Base-by-base conservation (phyloP, 2,797 vertebrate genomes). In the Lagocephalus sceleratus region DNA sequence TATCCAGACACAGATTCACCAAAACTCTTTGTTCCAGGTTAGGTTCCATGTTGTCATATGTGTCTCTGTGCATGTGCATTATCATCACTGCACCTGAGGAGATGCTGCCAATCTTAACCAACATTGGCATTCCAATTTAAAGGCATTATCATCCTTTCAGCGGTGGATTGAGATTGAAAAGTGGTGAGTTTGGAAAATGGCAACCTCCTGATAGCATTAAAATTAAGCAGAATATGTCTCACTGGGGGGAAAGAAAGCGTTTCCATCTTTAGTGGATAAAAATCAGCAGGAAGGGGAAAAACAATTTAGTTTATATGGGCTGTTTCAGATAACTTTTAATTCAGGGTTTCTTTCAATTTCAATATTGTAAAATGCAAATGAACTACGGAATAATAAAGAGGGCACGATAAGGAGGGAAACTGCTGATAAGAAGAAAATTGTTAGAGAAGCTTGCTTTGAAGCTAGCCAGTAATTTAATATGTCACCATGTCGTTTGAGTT, bases 371-470 rank as follows among this genome's bases (percentile, higher is more conserved):
- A 71, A 79, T 69, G 65, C 63, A 73, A 75, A 81, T 71, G 55
- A 71, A 51, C 39, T 22, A 29, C 52, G 59, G 68, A 72, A 81
- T 68, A 84, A 85, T 71, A 78, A 75, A 86, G 70, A 66, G 66
- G 54, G 62, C 58, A 49, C 51, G 79, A 85, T 80, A 81, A 85
- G 73, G 63, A 68, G 59, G 41, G 73, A 76, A 83, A 79, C 71
- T 77, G 85, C 79, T 85, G 81, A 86, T 81, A 77, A 78, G 62
- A 65, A 81, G 66, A 63, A 85, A 79, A 79, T 73, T 73, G 76
- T 75, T 68, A 79, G 65, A 86, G 79, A 68, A 81, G 86, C 82
- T 80, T 39, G 70, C 68, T 72, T 67, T 57, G 67, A 84, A 65
- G 51, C 38, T 9, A 41, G 71, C 66, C 66, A 68, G 65, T 67